Evolutionary conservation across 2,797 vertebrate species (phyloP), one percentile per base, ranked within the genome.

Genomic region (Acanthis flammea): DNA sequence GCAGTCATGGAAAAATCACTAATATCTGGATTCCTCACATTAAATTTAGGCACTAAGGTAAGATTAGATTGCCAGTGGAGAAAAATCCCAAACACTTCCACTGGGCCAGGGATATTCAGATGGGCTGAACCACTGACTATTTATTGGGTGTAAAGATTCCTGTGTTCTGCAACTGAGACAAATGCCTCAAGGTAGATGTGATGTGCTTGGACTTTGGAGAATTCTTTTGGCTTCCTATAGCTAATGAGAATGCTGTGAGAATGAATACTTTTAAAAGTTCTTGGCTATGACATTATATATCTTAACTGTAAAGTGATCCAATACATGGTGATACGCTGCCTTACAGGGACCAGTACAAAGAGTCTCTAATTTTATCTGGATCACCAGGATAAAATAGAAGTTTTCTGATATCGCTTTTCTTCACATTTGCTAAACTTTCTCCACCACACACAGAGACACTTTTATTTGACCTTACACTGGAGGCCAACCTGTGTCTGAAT

Each of bases 381-480:
- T 70, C 51, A 71, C 23, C 23, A 81, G 23, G 48, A 42, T 80
- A 62, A 73, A 67, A 51, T 12, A 55, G 25, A 66, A 79, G 23
- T 41, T 77, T 86, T 78, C 41, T 79, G 68, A 72, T 41, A 51
- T 63, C 79, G 66, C 19, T 89, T 97, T 92, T 50, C 19, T 67
- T 70, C 61, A 22, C 25, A 53, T 83, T 76, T 88, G 39, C 62
- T 79, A 37, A 67, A 84, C 67, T 57, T 87, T 86, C 60, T 86
- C 53, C 45, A 66, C 77, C 82, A 89, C 91, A 95, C 78, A 93
- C 74, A 96, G 84, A 96, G 53, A 76, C 51, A 76, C 19, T 86
- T 97, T 96, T 88, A 90, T 92, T 90, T 92, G 88, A 86, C 94
- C 54, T 93, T 77, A 67, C 31, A 24, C 31, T 89, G 92, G 48